These are phyloP conservation scores for Monodelphis domestica DNA, from an alignment of 2,797 vertebrate genomes.

Conservation along the genomic window DNA sequence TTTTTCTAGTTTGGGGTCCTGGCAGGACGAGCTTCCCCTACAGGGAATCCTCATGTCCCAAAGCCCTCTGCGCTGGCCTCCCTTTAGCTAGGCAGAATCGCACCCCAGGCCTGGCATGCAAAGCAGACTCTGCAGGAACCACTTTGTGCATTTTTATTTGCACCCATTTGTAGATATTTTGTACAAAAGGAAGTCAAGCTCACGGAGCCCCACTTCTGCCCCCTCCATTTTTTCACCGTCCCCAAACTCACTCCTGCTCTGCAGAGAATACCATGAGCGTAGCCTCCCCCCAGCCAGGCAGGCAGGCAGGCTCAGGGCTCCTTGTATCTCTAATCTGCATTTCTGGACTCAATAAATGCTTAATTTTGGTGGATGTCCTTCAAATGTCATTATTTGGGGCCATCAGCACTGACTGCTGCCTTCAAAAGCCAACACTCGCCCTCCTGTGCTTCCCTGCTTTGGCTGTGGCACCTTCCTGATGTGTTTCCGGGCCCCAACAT, in stretches of 20 bases:
- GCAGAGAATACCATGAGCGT: no score
- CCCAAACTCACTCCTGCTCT: no score
- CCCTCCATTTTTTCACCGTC: no score
- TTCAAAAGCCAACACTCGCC: not conserved
- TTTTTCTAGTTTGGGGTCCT: no score
- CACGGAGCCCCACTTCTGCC: not conserved
- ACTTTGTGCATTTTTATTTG: not conserved
- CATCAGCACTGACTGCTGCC: not conserved
- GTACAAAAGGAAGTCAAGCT: constrained; percentile 13
- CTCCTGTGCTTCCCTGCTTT: not conserved
- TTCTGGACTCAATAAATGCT: constrained; percentile 55
- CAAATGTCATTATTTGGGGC: constrained; percentile 41
- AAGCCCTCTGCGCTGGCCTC: no score
- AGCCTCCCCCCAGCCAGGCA: no score
- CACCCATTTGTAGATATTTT: not conserved
- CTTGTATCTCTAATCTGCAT: constrained; percentile 33
- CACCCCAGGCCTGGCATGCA: not conserved
- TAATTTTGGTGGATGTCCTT: constrained; percentile 11
- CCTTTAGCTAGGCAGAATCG: not conserved
- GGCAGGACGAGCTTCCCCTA: not conserved
- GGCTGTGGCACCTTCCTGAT: no score
- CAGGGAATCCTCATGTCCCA: no score
- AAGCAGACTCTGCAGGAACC: not conserved
- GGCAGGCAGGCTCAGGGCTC: not conserved
- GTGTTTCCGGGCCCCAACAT: not conserved